A percentile compares a stretch with the other conserved stretches of the same genome.
These are phyloP conservation scores for Lepidothrix coronata DNA, from an alignment of 2,113 vertebrate genomes.

Conservation along the genomic window DNA sequence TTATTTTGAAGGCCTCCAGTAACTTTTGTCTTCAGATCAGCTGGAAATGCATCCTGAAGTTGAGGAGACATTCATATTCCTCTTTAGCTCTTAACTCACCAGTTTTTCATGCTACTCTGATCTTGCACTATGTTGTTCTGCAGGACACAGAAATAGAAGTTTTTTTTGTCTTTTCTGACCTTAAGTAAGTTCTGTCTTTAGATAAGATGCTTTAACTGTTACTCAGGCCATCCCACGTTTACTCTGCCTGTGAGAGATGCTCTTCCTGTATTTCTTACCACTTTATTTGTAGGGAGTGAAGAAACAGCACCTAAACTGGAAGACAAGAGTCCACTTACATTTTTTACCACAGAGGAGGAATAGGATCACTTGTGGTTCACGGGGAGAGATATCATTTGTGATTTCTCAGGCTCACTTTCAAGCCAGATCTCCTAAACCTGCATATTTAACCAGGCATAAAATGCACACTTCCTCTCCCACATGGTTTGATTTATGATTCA, in stretches of 20 bases:
- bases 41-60: neutral
- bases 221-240: neutral
- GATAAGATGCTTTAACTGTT: neutral
- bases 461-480: neutral
- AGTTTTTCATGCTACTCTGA: neutral
- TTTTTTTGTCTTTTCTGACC: neutral
- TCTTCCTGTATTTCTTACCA: neutral
- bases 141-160: rapidly evolving
- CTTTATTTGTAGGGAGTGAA: neutral
- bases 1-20: neutral
- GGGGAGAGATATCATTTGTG: neutral
- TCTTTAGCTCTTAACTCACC: neutral
- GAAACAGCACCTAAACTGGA: neutral
- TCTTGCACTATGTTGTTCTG: neutral
- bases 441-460: neutral
- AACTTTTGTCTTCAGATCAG: neutral
- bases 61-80: neutral
- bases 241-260: neutral
- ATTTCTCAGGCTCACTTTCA: neutral
- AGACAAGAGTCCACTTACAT: neutral
- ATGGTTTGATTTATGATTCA: neutral
- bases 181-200: neutral
- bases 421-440: neutral
- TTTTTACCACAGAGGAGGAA: neutral
- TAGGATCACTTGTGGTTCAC: neutral